Percentiles rank a stretch among this genome's conserved stretches.
These are phyloP conservation scores for Clanis bilineata DNA, from an alignment of 2,888 invertebrate species.

Conservation along the genomic window DNA sequence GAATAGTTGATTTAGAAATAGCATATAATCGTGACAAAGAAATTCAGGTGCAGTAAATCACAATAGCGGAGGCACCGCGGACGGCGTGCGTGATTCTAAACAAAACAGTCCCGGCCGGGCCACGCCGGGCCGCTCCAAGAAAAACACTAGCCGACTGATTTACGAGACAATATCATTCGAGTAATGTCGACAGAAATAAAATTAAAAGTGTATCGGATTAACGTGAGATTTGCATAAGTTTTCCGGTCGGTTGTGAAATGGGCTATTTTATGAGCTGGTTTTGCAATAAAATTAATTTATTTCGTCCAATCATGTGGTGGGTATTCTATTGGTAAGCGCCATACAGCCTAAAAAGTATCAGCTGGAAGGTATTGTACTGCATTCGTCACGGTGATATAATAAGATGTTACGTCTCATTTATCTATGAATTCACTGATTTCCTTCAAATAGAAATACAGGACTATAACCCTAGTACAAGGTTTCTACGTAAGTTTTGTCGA, in stretches of 20 bases:
- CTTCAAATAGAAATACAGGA: no score
- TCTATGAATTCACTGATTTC: no score
- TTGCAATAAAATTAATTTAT: no score
- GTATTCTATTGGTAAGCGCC: no score
- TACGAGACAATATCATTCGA: constrained; percentile 78
- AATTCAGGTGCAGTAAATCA: constrained; percentile 71
- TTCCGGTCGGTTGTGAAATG: constrained; percentile 26
- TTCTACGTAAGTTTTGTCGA: no score
- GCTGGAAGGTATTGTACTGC: no score
- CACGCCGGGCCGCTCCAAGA: constrained; percentile 68
- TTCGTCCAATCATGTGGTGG: no score
- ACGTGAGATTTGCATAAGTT: constrained; percentile 60
- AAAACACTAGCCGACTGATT: constrained; percentile 78
- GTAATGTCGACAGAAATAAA: constrained; percentile 76
- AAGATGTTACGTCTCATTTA: no score
- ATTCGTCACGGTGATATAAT: no score
- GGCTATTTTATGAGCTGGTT: background rate
- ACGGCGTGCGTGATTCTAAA: constrained; percentile 80
- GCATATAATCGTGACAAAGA: constrained; percentile 48
- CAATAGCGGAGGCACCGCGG: constrained; percentile 58
- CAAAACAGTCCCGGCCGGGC: constrained; percentile 66
- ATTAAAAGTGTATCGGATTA: constrained; percentile 67
- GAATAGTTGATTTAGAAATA: constrained; percentile 28
- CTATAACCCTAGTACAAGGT: no score
- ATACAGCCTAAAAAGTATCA: no score